Evolutionary conservation across 2,888 invertebrate genomes (phyloP).

Genomic region (Eilema griseolum): DNA sequence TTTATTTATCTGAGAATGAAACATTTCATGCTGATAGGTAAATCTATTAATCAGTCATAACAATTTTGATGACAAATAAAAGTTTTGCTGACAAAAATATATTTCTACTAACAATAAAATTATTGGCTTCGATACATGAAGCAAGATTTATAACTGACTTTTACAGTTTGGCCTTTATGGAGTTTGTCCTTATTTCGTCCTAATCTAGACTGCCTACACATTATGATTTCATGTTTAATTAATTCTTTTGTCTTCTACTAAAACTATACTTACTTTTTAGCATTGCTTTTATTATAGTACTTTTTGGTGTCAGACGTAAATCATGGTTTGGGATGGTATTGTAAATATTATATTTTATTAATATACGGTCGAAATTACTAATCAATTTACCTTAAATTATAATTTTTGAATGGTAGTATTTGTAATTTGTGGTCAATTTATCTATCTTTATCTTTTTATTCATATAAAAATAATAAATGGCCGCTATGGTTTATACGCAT

Average conservation of each 20-base stretch:
- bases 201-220: no score
- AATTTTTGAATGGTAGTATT: neutral
- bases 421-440: neutral
- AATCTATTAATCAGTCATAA: no score
- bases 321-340: conserved; percentile 9
- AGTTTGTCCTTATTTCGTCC: neutral
- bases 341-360: conserved; percentile 11
- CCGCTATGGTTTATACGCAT: no score
- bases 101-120: no score
- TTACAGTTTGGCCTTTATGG: neutral
- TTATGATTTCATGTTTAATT: no score
- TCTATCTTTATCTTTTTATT: neutral
- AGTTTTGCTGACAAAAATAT: no score
- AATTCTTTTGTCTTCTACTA: no score
- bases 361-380: neutral
- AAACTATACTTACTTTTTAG: neutral
- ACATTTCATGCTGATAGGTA: no score
- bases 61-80: no score
- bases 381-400: neutral
- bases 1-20: no score
- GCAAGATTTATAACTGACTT: neutral
- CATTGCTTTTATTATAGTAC: neutral
- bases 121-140: no score
- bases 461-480: neutral
- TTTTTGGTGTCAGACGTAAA: neutral